phyloP scores from a whole-genome alignment of 1,140 invertebrate species.

The Ooceraea biroi region DNA sequence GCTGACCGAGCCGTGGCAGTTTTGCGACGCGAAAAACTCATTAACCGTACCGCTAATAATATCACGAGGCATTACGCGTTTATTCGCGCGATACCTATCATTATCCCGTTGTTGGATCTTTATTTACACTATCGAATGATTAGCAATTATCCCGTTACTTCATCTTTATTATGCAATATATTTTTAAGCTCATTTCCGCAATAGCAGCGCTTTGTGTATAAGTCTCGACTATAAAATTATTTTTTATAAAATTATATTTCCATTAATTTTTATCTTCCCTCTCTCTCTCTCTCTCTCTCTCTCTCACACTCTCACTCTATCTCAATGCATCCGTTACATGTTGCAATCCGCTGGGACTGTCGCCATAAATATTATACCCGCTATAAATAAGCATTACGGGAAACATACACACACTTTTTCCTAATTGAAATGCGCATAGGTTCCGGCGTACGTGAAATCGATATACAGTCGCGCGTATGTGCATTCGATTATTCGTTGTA shows the following conservation, averaged over 20 bases:
- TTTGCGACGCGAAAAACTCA: slow-evolving; percentile 40
- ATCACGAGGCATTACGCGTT: slow-evolving; percentile 10
- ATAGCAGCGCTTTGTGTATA: background rate
- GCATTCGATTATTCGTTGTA: slow-evolving; percentile 46
- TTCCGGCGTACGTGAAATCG: slow-evolving; percentile 34
- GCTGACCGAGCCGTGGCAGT: background rate
- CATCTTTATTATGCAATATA: background rate
- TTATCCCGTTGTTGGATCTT: background rate
- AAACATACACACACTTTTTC: slow-evolving; percentile 23
- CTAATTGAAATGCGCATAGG: slow-evolving; percentile 44
- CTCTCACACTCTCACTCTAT: no score
- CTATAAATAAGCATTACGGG: slow-evolving; percentile 39
- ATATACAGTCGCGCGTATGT: background rate
- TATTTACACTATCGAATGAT: slow-evolving; percentile 36
- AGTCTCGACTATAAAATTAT: slow-evolving; percentile 20
- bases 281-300: no score
- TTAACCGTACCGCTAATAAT: slow-evolving; percentile 42
- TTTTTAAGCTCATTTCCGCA: slow-evolving; percentile 16
- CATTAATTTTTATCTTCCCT: slow-evolving; percentile 37
- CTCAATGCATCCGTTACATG: background rate
- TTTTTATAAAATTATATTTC: slow-evolving; percentile 28
- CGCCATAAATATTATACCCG: slow-evolving; percentile 31
- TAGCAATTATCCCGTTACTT: slow-evolving; percentile 20
- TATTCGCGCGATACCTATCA: slow-evolving; percentile 17
- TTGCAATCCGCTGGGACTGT: slow-evolving; percentile 9